Evolutionary conservation across 2,113 vertebrate genomes (phyloP), one percentile per base, ranked within the genome.

Genomic region (Cavia aperea): DNA sequence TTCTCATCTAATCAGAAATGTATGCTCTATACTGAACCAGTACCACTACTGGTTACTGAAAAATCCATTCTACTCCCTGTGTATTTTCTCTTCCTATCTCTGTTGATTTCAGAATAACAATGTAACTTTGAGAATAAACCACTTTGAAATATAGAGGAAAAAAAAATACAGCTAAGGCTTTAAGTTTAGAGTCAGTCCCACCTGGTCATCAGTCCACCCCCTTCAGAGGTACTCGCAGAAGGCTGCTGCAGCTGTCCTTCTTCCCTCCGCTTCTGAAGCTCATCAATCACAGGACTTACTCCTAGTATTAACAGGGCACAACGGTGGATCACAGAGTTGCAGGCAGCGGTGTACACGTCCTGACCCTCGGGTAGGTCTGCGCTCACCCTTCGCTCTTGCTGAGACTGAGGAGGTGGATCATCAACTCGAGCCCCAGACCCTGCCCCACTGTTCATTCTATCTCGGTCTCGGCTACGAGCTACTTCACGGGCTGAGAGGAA

Each of bases 401-500:
- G 98, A 18, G 98, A 97, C 95, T 98, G 98, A 66, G 97, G 79
- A 89, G 98, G 88, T 72, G 98, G 98, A 23, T 99, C 99, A 66
- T 99, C 98, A 86, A 94, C 97, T 86, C 98, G 97, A 95, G 98
- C 93, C 24, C 96, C 98, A 1, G 98, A 91, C 93, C 98, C 97
- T 2, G 98, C 96, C 88, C 97, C 96, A 95, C 93, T 97, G 97
- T 97, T 98, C 96, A 98, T 96, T 89, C 99, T 98, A 96, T 99
- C 99, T 89, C 98, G 97, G 81, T 99, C 99, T 90, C 99, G 98
- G 89, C 98, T 98, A 96, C 99, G 98, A 91, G 98, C 99, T 92
- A 98, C 98, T 96, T 99, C 99, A 96, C 99, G 98, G 95, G 99
- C 99, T 98, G 99, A 99, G 98, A 99, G 98, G 98, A 99, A 99